These are phyloP conservation scores for Muscina levida DNA, from an alignment of 2,888 invertebrate genomes.

Conservation along the genomic window DNA sequence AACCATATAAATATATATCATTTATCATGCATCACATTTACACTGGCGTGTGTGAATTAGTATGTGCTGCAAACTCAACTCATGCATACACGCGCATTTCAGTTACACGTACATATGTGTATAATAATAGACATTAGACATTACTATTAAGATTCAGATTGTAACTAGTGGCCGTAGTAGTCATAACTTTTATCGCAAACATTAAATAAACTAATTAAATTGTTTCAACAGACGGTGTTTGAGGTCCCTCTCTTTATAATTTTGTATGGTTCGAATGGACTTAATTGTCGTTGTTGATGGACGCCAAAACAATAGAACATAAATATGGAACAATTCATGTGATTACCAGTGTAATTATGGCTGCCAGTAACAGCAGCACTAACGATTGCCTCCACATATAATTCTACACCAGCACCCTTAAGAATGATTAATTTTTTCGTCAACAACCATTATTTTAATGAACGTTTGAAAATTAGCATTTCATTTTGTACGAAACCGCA, in stretches of 20 bases:
- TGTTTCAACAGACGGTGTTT: not conserved
- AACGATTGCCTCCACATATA: too few species aligned
- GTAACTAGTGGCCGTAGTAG: slow-evolving; percentile 10
- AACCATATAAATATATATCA: slow-evolving; percentile 36
- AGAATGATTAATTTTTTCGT: slow-evolving; percentile 43
- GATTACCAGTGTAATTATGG: slow-evolving; percentile 48
- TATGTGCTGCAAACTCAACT: too few species aligned
- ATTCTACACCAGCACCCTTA: not conserved
- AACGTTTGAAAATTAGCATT: slow-evolving; percentile 24
- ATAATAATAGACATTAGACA: not conserved
- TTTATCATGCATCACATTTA: slow-evolving; percentile 25
- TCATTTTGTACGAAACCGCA: not conserved
- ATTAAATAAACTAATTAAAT: slow-evolving; percentile 48
- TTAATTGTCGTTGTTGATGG: not conserved
- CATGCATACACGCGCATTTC: too few species aligned
- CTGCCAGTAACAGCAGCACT: too few species aligned
- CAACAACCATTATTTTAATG: slow-evolving; percentile 39
- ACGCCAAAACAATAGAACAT: slow-evolving; percentile 9
- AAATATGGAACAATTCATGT: slow-evolving; percentile 24
- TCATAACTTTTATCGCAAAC: slow-evolving; percentile 26
- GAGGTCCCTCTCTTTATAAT: too few species aligned
- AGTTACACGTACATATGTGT: not conserved
- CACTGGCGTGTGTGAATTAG: too few species aligned
- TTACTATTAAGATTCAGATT: not conserved
- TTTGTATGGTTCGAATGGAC: too few species aligned